phyloP scores from a whole-genome alignment of 1,140 invertebrate genomes.

The Dryas iulia region DNA sequence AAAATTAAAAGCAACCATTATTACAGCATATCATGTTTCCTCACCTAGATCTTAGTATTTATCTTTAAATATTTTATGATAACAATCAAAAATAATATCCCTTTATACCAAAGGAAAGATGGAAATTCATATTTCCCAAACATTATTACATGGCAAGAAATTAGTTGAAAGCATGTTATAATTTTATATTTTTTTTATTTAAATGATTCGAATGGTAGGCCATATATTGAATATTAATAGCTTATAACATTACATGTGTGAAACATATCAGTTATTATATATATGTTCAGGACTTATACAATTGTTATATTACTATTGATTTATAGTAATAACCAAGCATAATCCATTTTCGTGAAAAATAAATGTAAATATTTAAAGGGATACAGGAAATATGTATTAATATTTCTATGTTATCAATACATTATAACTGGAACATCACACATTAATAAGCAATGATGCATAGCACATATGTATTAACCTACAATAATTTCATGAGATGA shows the following conservation, averaged over 20 bases:
- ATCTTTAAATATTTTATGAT: conserved; percentile 29
- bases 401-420: not conserved
- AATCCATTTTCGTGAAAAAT: not conserved
- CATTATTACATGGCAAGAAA: conserved; percentile 8
- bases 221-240: not conserved
- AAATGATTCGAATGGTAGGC: conserved; percentile 15
- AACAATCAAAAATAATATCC: conserved; percentile 8
- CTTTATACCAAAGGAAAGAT: conserved; percentile 1
- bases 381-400: not conserved
- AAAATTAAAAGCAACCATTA: conserved; percentile 78
- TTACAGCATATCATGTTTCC: conserved; percentile 69
- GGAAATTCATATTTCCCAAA: conserved; percentile 2
- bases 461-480: conserved; percentile 7
- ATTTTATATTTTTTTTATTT: conserved; percentile 2
- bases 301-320: not conserved
- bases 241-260: not conserved
- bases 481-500: conserved; percentile 11
- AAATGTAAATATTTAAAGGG: not conserved
- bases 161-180: not conserved
- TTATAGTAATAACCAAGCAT: not conserved
- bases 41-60: conserved; percentile 56
- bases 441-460: not conserved
- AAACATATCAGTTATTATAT: not conserved
- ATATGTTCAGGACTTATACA: not conserved
- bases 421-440: not conserved